phyloP scores from a whole-genome alignment of 2,113 vertebrate genomes.

The Zapus hudsonius region DNA sequence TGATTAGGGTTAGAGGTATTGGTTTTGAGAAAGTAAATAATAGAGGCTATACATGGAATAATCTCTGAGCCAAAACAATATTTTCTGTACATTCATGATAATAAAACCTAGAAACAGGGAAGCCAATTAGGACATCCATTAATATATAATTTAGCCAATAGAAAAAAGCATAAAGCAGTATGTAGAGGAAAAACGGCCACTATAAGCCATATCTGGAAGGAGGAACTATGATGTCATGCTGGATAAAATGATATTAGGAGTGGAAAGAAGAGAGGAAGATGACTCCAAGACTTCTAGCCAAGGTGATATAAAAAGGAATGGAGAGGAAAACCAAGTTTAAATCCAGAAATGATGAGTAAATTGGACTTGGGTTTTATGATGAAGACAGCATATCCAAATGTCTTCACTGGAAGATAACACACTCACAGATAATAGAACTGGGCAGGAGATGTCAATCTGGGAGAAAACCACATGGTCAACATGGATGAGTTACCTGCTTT shows the following conservation, averaged over 20 bases:
- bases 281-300: slow-evolving; percentile 7
- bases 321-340: background rate
- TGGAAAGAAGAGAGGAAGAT: background rate
- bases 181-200: background rate
- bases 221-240: background rate
- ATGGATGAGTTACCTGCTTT: background rate
- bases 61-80: background rate
- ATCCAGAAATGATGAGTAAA: background rate
- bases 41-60: background rate
- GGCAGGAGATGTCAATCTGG: background rate
- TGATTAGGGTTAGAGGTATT: background rate
- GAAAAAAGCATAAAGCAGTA: background rate
- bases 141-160: background rate
- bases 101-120: background rate
- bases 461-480: background rate
- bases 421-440: background rate
- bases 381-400: background rate
- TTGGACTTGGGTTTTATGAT: slow-evolving; percentile 20
- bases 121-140: background rate
- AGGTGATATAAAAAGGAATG: background rate
- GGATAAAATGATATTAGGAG: background rate
- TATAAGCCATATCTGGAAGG: background rate
- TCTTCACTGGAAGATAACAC: background rate
- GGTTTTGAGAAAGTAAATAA: background rate
- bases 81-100: background rate